These are phyloP conservation scores for Phalacrocorax brasilianus DNA, from an alignment of 2,113 vertebrate genomes.

Conservation along the genomic window DNA sequence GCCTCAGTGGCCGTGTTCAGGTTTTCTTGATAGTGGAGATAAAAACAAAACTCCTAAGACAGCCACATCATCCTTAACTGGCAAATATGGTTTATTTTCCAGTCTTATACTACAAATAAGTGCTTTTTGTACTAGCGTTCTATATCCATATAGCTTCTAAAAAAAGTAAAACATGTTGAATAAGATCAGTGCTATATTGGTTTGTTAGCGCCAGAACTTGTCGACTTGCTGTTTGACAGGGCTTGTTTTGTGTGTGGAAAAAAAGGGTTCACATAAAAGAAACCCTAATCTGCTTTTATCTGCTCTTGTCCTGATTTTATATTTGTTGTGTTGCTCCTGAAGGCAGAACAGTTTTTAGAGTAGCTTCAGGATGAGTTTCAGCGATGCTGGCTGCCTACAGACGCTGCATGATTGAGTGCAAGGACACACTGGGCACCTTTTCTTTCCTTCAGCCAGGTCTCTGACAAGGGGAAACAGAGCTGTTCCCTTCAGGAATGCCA, in stretches of 20 bases:
- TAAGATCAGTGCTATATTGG: not conserved
- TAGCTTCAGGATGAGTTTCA: not conserved
- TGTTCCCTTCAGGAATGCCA: not conserved
- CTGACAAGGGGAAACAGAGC: accelerated
- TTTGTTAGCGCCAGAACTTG: not conserved
- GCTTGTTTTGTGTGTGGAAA: not conserved
- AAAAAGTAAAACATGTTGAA: not conserved
- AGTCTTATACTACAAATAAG: not conserved
- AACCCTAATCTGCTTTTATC: not conserved
- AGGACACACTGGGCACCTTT: not conserved
- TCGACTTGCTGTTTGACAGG: not conserved
- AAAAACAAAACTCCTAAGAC: not conserved
- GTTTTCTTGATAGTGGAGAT: not conserved
- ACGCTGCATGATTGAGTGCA: not conserved
- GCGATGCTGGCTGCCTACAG: not conserved
- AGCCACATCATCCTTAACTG: not conserved
- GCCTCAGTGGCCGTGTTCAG: not conserved
- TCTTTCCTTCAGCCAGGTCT: not conserved
- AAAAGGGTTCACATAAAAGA: not conserved
- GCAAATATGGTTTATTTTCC: not conserved
- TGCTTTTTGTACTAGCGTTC: not conserved
- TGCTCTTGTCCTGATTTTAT: not conserved
- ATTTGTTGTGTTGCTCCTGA: not conserved
- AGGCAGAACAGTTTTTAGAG: not conserved
- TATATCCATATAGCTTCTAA: not conserved